Evolutionary conservation across 2,888 invertebrate genomes (phyloP).

Genomic region (Cerceris rybyensis): DNA sequence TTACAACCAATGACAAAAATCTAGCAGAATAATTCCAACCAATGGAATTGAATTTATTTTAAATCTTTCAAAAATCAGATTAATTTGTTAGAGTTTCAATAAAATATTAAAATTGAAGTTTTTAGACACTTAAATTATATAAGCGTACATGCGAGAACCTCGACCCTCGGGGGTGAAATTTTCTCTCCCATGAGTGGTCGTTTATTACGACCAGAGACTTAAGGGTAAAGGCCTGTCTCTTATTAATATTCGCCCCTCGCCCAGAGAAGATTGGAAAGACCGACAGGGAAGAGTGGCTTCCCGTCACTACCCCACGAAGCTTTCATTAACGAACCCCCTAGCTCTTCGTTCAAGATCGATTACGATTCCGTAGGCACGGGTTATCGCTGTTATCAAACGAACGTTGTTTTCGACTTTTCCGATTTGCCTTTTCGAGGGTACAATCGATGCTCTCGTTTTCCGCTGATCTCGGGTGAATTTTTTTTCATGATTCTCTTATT

Average conservation of each 20-base stretch:
- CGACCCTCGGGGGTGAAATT: slow-evolving; percentile 11
- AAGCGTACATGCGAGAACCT: not conserved
- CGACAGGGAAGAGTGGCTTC: slow-evolving; percentile 40
- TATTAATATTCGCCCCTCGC: slow-evolving; percentile 69
- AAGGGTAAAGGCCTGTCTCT: slow-evolving; percentile 51
- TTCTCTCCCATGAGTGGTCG: slow-evolving; percentile 41
- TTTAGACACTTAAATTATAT: not conserved
- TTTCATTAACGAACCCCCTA: slow-evolving; percentile 42
- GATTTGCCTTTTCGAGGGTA: not conserved
- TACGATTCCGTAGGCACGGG: slow-evolving; percentile 18
- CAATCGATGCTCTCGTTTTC: not conserved
- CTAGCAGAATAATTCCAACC: too few relatives aligned
- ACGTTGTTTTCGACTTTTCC: not conserved
- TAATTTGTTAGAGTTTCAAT: too few relatives aligned
- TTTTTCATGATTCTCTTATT: too few relatives aligned
- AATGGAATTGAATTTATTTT: too few relatives aligned
- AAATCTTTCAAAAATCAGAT: too few relatives aligned
- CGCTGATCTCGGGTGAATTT: not conserved
- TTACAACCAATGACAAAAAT: not conserved
- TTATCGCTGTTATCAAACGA: slow-evolving; percentile 6
- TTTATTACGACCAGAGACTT: slow-evolving; percentile 60
- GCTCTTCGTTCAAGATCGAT: slow-evolving; percentile 19
- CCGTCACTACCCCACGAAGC: slow-evolving; percentile 27
- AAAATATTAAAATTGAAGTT: not conserved
- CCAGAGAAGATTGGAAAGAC: slow-evolving; percentile 38